These are phyloP conservation scores for Argyresthia goedartella DNA, from an alignment of 2,888 invertebrate genomes.

Conservation along the genomic window DNA sequence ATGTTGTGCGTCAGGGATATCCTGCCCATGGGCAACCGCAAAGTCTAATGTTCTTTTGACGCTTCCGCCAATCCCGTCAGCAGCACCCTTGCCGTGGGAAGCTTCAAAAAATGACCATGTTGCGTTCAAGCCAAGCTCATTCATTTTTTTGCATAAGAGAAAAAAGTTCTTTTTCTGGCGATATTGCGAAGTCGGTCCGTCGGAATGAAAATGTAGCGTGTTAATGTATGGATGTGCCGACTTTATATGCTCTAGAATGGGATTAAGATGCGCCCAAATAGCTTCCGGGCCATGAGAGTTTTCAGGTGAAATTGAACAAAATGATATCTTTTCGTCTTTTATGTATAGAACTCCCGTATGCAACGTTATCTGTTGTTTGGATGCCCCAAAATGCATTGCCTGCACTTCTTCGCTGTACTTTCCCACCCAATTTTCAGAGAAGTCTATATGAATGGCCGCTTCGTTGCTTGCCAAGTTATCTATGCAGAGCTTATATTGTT, in stretches of 20 bases:
- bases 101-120: conserved; percentile 8
- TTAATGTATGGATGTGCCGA: background rate
- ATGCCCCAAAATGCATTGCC: background rate
- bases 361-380: background rate
- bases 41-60: conserved; percentile 1
- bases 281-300: conserved; percentile 1
- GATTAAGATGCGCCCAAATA: conserved; percentile 8
- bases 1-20: too few relatives aligned
- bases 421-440: conserved; percentile 2
- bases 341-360: conserved; percentile 1
- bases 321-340: background rate
- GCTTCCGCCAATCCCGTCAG: conserved; percentile 5
- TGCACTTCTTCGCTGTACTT: background rate
- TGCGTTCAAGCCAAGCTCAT: too few relatives aligned
- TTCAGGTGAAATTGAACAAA: background rate
- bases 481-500: background rate
- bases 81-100: conserved; percentile 4
- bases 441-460: background rate
- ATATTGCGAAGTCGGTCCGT: too few relatives aligned
- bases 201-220: background rate
- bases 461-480: background rate
- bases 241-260: conserved; percentile 13
- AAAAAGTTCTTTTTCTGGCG: too few relatives aligned
- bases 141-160: too few relatives aligned
- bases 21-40: too few relatives aligned